Base-by-base conservation (phyloP, 2,797 vertebrate species). In the Eurystomus glaucurus region DNA sequence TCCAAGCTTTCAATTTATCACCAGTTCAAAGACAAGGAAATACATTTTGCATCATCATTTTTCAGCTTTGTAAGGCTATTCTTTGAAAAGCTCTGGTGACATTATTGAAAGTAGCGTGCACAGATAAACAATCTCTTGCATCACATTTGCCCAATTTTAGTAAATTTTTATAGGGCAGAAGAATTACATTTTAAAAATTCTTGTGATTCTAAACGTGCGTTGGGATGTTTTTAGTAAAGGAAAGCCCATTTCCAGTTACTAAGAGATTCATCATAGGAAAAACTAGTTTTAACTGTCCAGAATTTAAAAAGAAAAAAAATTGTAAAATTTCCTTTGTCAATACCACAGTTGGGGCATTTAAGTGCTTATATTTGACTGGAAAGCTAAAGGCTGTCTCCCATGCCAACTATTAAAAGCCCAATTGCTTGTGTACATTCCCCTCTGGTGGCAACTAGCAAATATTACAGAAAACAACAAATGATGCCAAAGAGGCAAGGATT, bases 401-500 rank as follows among this genome's bases (percentile, higher is more conserved):
- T 21, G 14, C 13, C 35, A 41, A 3, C 8, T 11, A 48, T 5
- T 8, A 57, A 37, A 70, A 75, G 23, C 37, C 21, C 35, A 95
- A 90, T 26, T 85, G 68, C 68, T 97, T 95, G 96, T 83, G 21
- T 57, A 89, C 68, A 74, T 94, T 96, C 16, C 97, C 97, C 97
- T 98, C 98, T 98, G 57, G 90, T 97, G 97, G 97, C 16, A 1
- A 66, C 4, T 29, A 26, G 3, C 7, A 70, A 35, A 20, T 91
- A 97, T 46, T 96, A 85, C 96, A 85, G 29, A 45, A 83, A 50
- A 11, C 6, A 64, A 18, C 14, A 93, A 35, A 11, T 15, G 18
- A 41, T 46, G 12, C 6, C 31, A 31, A 62, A 76, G 41, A 5
- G 31, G 7, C 13, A 81, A 31, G 55, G 7, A 70, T 81, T 69